A percentile compares a stretch with the other conserved stretches of the same genome.
These are phyloP conservation scores for Chlorops oryzae DNA, from an alignment of 1,140 invertebrate genomes.

Conservation along the genomic window DNA sequence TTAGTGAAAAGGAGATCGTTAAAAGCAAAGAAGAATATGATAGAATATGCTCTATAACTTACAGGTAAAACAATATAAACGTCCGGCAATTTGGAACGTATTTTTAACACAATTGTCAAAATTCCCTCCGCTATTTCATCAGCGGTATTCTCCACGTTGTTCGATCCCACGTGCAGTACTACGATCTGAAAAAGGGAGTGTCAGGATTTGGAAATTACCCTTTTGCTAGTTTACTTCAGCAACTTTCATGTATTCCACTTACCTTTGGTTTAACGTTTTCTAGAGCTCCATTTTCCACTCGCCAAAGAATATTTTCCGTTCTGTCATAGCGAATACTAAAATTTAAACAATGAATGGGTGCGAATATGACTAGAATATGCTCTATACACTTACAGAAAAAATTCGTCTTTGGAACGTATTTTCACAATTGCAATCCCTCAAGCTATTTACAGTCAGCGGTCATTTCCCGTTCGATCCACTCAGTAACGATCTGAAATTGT, in stretches of 20 bases:
- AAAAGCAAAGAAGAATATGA: not conserved
- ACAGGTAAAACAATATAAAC: constrained; percentile 77
- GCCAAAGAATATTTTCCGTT: constrained; percentile 83
- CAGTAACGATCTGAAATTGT: too few species aligned
- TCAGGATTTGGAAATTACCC: not conserved
- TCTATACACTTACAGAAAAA: too few species aligned
- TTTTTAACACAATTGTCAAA: constrained; percentile 64
- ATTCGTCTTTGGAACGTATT: constrained; percentile 76
- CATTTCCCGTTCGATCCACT: too few species aligned
- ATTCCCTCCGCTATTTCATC: constrained; percentile 77
- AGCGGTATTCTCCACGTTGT: constrained; percentile 71
- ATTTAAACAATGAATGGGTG: constrained; percentile 79
- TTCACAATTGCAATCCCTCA: constrained; percentile 83
- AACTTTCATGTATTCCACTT: constrained; percentile 15
- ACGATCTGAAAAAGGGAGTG: constrained; percentile 59
- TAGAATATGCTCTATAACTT: constrained; percentile 47
- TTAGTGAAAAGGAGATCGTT: constrained; percentile 34
- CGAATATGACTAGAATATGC: too few species aligned
- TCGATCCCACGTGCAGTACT: constrained; percentile 79
- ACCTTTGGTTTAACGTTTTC: constrained; percentile 84
- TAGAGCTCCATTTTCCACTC: constrained; percentile 79
- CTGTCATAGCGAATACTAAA: constrained; percentile 85
- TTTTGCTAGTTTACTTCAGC: not conserved
- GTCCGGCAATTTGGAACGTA: constrained; percentile 68
- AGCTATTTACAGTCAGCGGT: too few species aligned